Base-by-base conservation (phyloP, 2,113 vertebrate genomes). In the Tinamus guttatus region DNA sequence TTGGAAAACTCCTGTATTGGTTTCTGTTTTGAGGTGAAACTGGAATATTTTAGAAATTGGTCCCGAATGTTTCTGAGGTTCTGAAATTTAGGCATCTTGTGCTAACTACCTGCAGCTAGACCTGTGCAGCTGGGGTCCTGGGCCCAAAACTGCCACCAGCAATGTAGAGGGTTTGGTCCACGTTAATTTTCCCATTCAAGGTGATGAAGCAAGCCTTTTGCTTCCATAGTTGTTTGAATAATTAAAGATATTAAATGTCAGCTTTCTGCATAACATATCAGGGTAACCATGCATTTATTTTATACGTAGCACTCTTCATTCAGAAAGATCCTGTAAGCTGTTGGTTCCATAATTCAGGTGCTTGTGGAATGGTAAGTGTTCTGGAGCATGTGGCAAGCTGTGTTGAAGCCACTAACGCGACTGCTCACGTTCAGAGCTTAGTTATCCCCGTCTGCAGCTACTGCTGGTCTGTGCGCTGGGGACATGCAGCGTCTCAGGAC, bases 221-320 rank as follows among this genome's bases (percentile, higher is more conserved):
- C 30, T 86, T 81, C 83, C 54, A 2, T 85, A 91, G 81, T 67
- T 76, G 60, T 78, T 64, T 94, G 92, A 96, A 96, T 95, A 94
- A 95, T 93, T 93, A 80, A 88, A 95, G 60, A 86, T 93, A 90
- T 3, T 95, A 93, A 94, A 92, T 96, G 93, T 93, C 95, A 88
- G 6, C 88, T 89, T 95, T 92, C 82, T 65, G 86, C 82, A 21
- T 81, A 90, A 90, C 95, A 65, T 95, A 93, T 54, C 60, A 73
- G 92, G 73, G 28, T 73, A 89, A 89, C 70, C 0, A 0, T 79
- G 76, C 68, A 54, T 45, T 90, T 80, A 71, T 79, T 95, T 94
- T 77, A 22, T 78, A 89, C 30, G 40, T 74, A 87, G 25, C 21
- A 13, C 36, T 89, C 75, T 92, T 85, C 79, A 60, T 90, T 34